Base-by-base conservation (phyloP, 2,888 invertebrate species). In the Phaedon cochleariae region DNA sequence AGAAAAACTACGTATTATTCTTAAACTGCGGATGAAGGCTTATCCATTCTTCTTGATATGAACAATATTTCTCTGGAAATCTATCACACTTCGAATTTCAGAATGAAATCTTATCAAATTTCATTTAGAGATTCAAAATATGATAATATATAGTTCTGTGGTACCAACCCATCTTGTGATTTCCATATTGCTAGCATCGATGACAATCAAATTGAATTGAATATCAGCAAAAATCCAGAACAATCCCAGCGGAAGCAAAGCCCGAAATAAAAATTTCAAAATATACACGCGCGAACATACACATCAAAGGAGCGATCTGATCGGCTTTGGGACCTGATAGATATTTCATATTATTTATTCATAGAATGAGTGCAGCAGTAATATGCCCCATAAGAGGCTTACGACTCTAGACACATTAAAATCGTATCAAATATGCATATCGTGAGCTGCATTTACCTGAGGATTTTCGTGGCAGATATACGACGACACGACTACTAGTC, bases 301-400 rank as follows among this genome's bases (percentile, higher is more conserved):
- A 79, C 78, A 78, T 79, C 78, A 79, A 80, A 80, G 78, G 73
- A 73, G 78, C 78, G 78, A 80, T 81, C 80, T 80, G 80, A 80
- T 80, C 80, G 81, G 81, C 79, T 81, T 81, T 81, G 70, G 74
- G 86, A 86, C 86, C 84, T 87, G 88, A 89, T 89, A 88, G 89
- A 88, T 88, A 88, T 88, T 88, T 89, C 87, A 89, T 89, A 88
- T 89, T 87, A 89, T 89, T 88, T 89, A 89, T 89, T 88, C 88
- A 89, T 89, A 85, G 86, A 81, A 79, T 82, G 85, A 86, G 85
- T 87, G 86, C 82, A 77, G 75, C 77, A 73, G 74, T 80, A 80
- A 81, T 81, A 81, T 80, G 82, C 81, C 80, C 80, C 80, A 79
- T 83, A 83, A 83, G 83, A 82, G 83, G 83, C 83, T 83, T 83